Percentiles rank a stretch among this genome's conserved stretches.
Evolutionary conservation across 1,140 invertebrate species (phyloP).

Genomic region (Pogonomyrmex barbatus): DNA sequence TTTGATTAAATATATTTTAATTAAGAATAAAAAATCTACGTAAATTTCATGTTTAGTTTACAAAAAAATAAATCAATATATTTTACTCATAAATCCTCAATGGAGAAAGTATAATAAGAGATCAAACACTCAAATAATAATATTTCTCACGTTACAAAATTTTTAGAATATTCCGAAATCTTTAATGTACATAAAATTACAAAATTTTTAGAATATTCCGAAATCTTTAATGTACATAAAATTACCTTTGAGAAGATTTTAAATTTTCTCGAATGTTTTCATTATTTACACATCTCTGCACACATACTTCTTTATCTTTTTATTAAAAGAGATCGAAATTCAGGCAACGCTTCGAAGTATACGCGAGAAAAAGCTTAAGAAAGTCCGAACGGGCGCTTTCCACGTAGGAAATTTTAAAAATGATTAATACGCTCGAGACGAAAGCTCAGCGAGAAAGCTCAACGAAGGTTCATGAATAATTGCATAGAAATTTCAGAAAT

Average conservation of each 20-base stretch:
- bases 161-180: neutral
- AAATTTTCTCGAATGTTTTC: conserved; percentile 10
- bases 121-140: neutral
- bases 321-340: conserved; percentile 20
- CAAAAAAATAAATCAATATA: neutral
- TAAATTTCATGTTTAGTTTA: neutral
- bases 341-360: neutral
- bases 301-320: neutral
- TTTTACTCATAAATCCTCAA: neutral
- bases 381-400: conserved; percentile 20
- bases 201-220: neutral
- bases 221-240: neutral
- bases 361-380: conserved; percentile 29
- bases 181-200: no score
- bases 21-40: neutral
- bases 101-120: neutral
- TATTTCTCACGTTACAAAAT: neutral
- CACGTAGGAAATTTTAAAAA: conserved; percentile 39
- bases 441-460: conserved; percentile 16
- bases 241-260: neutral
- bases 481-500: conserved; percentile 43
- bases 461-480: conserved; percentile 37
- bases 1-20: neutral
- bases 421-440: conserved; percentile 45
- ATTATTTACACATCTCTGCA: neutral